phyloP scores from a whole-genome alignment of 1,140 invertebrate genomes.

The Apis laboriosa region DNA sequence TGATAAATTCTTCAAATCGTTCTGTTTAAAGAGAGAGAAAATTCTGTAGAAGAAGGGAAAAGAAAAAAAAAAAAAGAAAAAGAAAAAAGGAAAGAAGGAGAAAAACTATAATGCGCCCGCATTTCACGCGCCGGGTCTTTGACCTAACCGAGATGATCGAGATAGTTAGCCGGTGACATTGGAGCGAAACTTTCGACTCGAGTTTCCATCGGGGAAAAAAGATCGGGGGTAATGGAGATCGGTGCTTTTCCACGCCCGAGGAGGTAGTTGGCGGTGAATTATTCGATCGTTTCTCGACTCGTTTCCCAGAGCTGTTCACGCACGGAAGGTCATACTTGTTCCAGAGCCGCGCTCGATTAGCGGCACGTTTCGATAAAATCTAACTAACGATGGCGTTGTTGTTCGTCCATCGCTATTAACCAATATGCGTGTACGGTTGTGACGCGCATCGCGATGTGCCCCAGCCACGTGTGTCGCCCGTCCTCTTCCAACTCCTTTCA shows the following conservation, averaged over 20 bases:
- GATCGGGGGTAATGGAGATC: conserved; percentile 49
- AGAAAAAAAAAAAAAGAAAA: too few species aligned
- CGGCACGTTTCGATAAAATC: neutral
- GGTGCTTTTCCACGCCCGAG: conserved; percentile 64
- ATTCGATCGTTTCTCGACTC: conserved; percentile 54
- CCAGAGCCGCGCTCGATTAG: neutral
- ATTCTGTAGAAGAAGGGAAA: too few species aligned
- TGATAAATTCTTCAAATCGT: too few species aligned
- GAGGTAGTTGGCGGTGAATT: conserved; percentile 57
- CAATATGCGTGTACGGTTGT: neutral
- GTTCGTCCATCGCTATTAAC: too few species aligned
- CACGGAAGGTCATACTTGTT: neutral
- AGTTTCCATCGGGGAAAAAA: conserved; percentile 55
- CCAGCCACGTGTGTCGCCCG: neutral
- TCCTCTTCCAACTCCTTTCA: neutral
- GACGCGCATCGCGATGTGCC: neutral
- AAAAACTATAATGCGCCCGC: neutral
- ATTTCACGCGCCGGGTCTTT: conserved; percentile 29
- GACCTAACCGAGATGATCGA: conserved; percentile 33
- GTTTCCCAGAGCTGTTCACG: neutral
- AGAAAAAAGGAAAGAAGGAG: too few species aligned
- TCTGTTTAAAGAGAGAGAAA: too few species aligned
- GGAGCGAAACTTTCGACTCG: conserved; percentile 59
- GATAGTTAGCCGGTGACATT: conserved; percentile 49
- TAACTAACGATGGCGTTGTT: neutral